A percentile compares a stretch with the other conserved stretches of the same genome.
These are phyloP conservation scores for Coremacera marginata DNA, from an alignment of 2,888 invertebrate species.

Conservation along the genomic window DNA sequence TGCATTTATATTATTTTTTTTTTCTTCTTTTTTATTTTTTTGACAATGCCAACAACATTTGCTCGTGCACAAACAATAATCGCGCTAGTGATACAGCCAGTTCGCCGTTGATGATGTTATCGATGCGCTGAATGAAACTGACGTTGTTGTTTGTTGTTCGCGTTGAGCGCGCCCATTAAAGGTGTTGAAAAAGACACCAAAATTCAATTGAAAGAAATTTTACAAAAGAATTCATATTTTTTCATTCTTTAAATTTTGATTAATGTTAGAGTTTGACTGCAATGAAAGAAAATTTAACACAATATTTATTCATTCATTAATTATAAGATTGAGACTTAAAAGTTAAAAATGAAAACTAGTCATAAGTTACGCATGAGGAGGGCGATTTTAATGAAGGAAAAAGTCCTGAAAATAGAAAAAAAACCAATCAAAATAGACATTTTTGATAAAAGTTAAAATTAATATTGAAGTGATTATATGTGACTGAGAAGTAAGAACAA, in stretches of 20 bases:
- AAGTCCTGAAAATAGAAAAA: too few relatives aligned
- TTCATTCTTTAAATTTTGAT: not conserved
- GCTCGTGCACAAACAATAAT: constrained; percentile 17
- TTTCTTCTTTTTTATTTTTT: not conserved
- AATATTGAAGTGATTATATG: too few relatives aligned
- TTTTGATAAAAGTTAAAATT: too few relatives aligned
- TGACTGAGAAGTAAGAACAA: too few relatives aligned
- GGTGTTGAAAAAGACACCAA: constrained; percentile 2
- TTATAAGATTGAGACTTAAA: too few relatives aligned
- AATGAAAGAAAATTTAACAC: too few relatives aligned
- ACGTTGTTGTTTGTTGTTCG: not conserved
- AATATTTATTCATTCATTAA: too few relatives aligned
- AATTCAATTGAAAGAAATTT: not conserved
- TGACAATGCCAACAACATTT: not conserved
- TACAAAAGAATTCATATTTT: not conserved
- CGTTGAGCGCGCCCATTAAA: not conserved
- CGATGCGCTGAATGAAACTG: not conserved
- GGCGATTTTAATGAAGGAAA: too few relatives aligned
- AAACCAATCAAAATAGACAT: too few relatives aligned
- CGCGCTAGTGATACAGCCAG: constrained; percentile 6
- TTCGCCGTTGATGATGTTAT: not conserved
- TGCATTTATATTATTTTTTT: not conserved
- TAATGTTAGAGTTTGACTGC: constrained; percentile 1
- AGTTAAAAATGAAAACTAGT: too few relatives aligned
- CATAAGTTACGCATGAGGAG: too few relatives aligned